Evolutionary conservation across 2,888 invertebrate species (phyloP).

Genomic region (Linhomoeus sp.): DNA sequence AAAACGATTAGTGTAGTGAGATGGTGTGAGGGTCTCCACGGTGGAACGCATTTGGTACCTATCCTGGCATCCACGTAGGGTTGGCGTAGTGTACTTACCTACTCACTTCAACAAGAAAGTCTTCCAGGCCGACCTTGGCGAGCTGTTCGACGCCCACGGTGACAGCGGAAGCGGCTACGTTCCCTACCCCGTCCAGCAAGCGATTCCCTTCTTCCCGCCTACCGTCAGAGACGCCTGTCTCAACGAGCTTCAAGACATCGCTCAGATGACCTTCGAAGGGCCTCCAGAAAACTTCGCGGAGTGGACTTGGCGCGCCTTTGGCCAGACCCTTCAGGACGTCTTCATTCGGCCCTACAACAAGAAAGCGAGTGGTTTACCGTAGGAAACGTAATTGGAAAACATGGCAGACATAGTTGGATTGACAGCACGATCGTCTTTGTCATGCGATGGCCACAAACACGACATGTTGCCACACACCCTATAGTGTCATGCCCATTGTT

Average conservation of each 20-base stretch:
- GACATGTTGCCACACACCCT: no score
- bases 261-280: not conserved
- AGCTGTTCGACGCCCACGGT: not conserved
- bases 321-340: slow-evolving; percentile 13
- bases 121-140: slow-evolving; percentile 10
- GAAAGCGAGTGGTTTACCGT: slow-evolving; percentile 10
- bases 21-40: no score
- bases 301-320: slow-evolving; percentile 14
- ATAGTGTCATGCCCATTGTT: no score
- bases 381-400: not conserved
- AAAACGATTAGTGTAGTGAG: no score
- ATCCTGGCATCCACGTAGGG: not conserved
- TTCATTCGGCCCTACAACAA: slow-evolving; percentile 20
- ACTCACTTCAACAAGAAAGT: not conserved
- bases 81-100: not conserved
- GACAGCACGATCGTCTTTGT: no score
- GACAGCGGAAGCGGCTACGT: slow-evolving; percentile 6
- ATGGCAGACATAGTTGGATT: not conserved
- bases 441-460: no score
- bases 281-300: slow-evolving; percentile 12
- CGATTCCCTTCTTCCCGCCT: slow-evolving; percentile 12
- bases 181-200: slow-evolving; percentile 13
- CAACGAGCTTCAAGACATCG: slow-evolving; percentile 9
- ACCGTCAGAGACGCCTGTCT: slow-evolving; percentile 9
- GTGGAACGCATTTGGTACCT: no score